phyloP scores from a whole-genome alignment of 2,797 vertebrate species.

The Danio albolineatus region DNA sequence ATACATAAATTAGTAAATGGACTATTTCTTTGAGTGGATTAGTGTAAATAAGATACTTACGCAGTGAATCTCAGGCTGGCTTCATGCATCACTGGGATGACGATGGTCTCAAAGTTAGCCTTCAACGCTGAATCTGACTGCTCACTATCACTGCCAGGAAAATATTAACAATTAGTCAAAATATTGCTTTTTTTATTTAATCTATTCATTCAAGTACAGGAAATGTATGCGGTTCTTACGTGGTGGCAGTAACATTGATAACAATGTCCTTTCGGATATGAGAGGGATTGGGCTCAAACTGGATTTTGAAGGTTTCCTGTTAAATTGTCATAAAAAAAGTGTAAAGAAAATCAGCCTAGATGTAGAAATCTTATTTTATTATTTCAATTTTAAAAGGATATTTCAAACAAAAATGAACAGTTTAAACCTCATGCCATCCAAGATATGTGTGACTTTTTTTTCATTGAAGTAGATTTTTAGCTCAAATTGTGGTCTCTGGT shows the following conservation, averaged over 20 bases:
- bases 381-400: neutral
- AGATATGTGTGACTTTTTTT: neutral
- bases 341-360: slow-evolving; percentile 52
- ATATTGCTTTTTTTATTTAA: neutral
- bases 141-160: slow-evolving; percentile 90
- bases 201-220: neutral
- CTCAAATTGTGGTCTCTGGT: too few species aligned
- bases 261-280: slow-evolving; percentile 82
- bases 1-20: too few species aligned
- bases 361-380: neutral
- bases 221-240: slow-evolving; percentile 76
- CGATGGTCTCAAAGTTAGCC: slow-evolving; percentile 85
- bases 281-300: slow-evolving; percentile 87
- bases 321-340: slow-evolving; percentile 13
- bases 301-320: slow-evolving; percentile 87
- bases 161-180: neutral
- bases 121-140: slow-evolving; percentile 77
- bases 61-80: slow-evolving; percentile 85
- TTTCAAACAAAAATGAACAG: too few species aligned
- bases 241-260: slow-evolving; percentile 85
- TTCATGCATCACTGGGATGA: slow-evolving; percentile 89
- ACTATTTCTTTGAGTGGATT: neutral
- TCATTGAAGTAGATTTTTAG: too few species aligned
- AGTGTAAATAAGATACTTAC: slow-evolving; percentile 75
- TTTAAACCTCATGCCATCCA: neutral